These are phyloP conservation scores for Gobionotothen gibberifrons DNA, from an alignment of 2,797 vertebrate genomes.

Conservation along the genomic window DNA sequence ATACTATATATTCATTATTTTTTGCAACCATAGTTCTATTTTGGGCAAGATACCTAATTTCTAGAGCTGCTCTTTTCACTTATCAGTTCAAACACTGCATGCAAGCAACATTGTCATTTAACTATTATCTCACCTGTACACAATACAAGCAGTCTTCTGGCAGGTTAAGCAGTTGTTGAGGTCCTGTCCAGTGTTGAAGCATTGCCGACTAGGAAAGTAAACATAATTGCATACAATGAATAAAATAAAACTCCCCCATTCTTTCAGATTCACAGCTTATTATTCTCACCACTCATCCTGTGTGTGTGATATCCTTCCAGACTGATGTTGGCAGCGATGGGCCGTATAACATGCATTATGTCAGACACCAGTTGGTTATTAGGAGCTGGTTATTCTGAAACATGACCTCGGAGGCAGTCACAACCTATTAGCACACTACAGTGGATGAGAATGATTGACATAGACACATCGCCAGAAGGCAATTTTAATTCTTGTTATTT, in stretches of 20 bases:
- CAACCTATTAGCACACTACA: constrained; percentile 68
- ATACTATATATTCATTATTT: constrained; percentile 6
- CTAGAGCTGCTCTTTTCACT: not conserved
- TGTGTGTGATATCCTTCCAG: constrained; percentile 30
- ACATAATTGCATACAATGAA: constrained; percentile 21
- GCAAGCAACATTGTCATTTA: not conserved
- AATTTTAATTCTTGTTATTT: constrained; percentile 79
- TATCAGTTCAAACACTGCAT: constrained; percentile 9
- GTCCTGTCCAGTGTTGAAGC: constrained; percentile 92
- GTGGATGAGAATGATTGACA: constrained; percentile 82
- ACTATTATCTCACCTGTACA: constrained; percentile 91
- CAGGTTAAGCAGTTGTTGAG: constrained; percentile 93
- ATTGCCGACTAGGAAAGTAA: constrained; percentile 76
- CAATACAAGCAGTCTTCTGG: constrained; percentile 95
- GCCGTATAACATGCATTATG: constrained; percentile 48
- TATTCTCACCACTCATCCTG: constrained; percentile 20
- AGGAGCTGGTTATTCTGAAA: constrained; percentile 75
- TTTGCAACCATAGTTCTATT: not conserved
- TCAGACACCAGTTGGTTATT: constrained; percentile 61
- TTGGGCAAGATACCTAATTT: constrained; percentile 16
- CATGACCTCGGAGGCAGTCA: constrained; percentile 76
- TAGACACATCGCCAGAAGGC: constrained; percentile 76
- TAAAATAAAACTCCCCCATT: not conserved
- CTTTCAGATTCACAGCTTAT: constrained; percentile 23
- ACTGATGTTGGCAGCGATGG: constrained; percentile 44